A percentile compares a stretch with the other conserved stretches of the same genome.
phyloP scores from a whole-genome alignment of 2,888 invertebrate species.

The Sphinx pinastri region DNA sequence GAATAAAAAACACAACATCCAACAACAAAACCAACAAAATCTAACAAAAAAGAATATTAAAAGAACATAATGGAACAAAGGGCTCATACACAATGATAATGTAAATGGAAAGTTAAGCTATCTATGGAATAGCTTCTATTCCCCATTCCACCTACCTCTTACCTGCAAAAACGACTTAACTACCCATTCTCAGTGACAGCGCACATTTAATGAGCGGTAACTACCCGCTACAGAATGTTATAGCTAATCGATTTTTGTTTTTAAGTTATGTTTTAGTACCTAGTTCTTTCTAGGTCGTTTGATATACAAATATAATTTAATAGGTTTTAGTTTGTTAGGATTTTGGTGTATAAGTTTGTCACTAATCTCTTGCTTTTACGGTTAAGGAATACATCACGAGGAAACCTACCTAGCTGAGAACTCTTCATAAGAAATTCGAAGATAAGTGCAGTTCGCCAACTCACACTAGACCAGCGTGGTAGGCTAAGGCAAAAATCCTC shows the following conservation, averaged over 20 bases:
- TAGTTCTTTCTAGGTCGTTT: neutral
- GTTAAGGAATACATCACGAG: too few species aligned
- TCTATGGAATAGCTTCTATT: conserved; percentile 1
- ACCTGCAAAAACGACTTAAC: conserved; percentile 16
- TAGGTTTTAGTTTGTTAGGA: too few species aligned
- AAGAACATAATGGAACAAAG: conserved; percentile 1
- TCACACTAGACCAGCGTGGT: too few species aligned
- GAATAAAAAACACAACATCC: too few species aligned
- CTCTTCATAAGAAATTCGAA: too few species aligned
- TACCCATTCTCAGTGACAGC: conserved; percentile 23
- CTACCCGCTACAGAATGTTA: conserved; percentile 21
- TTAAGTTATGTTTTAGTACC: neutral
- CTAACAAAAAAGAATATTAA: neutral
- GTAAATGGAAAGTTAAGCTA: conserved; percentile 10
- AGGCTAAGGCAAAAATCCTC: too few species aligned
- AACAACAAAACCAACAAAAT: too few species aligned
- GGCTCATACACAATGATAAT: neutral
- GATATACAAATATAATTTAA: too few species aligned
- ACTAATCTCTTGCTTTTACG: too few species aligned
- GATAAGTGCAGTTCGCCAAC: too few species aligned
- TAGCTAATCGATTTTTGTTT: neutral
- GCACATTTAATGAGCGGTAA: conserved; percentile 26
- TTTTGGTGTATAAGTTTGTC: too few species aligned
- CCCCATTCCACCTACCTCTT: neutral
- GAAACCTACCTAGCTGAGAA: too few species aligned